Conservation (phyloP, 2,113 vertebrate genomes). For the Gasterosteus aculeatus region DNA sequence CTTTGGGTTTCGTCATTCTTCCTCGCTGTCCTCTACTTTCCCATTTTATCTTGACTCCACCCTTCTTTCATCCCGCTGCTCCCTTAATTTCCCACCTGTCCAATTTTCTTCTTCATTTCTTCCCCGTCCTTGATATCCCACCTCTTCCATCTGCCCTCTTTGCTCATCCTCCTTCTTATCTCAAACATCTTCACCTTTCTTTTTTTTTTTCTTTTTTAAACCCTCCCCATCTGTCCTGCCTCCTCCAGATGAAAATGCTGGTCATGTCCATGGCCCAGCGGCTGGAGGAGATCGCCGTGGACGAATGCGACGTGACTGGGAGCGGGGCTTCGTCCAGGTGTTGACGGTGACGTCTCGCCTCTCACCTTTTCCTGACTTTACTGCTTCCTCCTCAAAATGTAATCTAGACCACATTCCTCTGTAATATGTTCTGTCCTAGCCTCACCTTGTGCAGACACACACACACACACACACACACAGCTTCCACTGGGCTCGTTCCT, state of each 20-base stretch:
- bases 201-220: not conserved
- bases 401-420: constrained; percentile 15
- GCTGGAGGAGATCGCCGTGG: constrained; percentile 72
- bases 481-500: constrained; percentile 53
- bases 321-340: constrained; percentile 14
- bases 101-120: constrained; percentile 26
- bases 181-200: not conserved
- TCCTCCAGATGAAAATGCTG: constrained; percentile 77
- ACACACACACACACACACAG: constrained; percentile 17
- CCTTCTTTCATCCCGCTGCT: constrained; percentile 46
- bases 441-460: constrained; percentile 43
- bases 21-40: constrained; percentile 27
- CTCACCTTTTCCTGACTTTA: constrained; percentile 3
- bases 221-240: constrained; percentile 3
- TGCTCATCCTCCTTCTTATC: not conserved
- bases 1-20: constrained; percentile 37
- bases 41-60: constrained; percentile 56
- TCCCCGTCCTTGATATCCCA: constrained; percentile 4
- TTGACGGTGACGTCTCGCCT: not conserved
- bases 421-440: constrained; percentile 24
- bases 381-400: constrained; percentile 7
- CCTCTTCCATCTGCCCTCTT: not conserved
- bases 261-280: constrained; percentile 75
- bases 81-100: constrained; percentile 65
- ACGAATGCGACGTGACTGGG: constrained; percentile 18